Evolutionary conservation across 2,797 vertebrate species (phyloP).

Genomic region (Cyprinella venusta): DNA sequence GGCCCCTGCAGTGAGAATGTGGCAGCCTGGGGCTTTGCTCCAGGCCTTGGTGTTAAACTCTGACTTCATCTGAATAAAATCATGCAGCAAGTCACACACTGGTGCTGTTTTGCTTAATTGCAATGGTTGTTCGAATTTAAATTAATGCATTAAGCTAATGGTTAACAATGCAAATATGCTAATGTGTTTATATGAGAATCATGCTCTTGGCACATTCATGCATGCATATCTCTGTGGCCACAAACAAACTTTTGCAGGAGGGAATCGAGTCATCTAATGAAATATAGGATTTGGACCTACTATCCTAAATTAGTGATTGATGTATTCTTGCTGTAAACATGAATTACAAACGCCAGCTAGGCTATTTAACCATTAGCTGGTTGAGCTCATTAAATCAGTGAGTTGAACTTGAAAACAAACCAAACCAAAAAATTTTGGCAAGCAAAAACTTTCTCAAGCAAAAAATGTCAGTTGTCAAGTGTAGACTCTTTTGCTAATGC

Average conservation of each 20-base stretch:
- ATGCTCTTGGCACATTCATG: slow-evolving; percentile 1
- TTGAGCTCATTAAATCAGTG: background rate
- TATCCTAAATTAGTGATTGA: background rate
- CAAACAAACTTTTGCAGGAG: background rate
- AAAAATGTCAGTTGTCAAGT: background rate
- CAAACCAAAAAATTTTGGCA: background rate
- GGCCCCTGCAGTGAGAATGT: slow-evolving; percentile 16
- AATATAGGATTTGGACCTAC: background rate
- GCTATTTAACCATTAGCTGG: background rate
- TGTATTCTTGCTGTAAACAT: background rate
- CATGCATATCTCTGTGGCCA: background rate
- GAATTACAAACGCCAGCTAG: background rate
- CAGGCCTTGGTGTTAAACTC: slow-evolving; percentile 43
- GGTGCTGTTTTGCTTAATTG: slow-evolving; percentile 29
- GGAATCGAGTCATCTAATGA: background rate
- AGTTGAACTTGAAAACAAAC: background rate
- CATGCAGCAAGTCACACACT: slow-evolving; percentile 17
- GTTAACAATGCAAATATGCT: slow-evolving; percentile 22
- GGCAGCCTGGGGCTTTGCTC: slow-evolving; percentile 52
- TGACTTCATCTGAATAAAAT: slow-evolving; percentile 32
- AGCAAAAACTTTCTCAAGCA: slow-evolving; percentile 2
- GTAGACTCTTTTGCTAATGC: background rate
- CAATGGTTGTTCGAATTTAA: slow-evolving; percentile 31
- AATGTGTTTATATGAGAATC: slow-evolving; percentile 23
- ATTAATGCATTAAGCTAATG: slow-evolving; percentile 18